Percentiles rank a stretch among this genome's conserved stretches.
Conservation (phyloP, 2,888 invertebrate species). For the Folsomia manolachei region DNA sequence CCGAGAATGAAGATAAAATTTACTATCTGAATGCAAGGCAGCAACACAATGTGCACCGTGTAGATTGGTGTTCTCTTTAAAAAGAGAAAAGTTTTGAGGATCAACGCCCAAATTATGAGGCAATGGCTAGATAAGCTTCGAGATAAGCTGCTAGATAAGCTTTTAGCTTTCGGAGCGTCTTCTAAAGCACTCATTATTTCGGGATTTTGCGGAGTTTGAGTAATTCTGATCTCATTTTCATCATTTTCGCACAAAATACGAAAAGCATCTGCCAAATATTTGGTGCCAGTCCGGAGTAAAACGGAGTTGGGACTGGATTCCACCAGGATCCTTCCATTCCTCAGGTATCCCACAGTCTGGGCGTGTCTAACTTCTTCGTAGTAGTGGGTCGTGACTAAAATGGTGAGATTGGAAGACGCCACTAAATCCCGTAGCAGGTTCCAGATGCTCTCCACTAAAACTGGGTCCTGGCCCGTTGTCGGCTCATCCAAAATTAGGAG, state of each 20-base stretch:
- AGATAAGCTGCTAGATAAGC: background rate
- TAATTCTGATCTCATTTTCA: background rate
- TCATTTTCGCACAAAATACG: background rate
- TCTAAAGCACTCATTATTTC: background rate
- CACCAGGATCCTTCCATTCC: background rate
- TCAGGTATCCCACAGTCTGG: slow-evolving; percentile 65
- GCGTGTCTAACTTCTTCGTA: slow-evolving; percentile 92
- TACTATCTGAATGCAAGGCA: slow-evolving; percentile 7
- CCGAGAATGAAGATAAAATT: slow-evolving; percentile 5
- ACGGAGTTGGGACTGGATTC: background rate
- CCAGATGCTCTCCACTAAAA: slow-evolving; percentile 69
- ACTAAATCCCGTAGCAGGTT: slow-evolving; percentile 86
- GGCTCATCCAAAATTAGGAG: slow-evolving; percentile 68
- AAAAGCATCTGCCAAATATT: background rate
- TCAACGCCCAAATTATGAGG: background rate
- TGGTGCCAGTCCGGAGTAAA: background rate
- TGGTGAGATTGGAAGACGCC: slow-evolving; percentile 84
- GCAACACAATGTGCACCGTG: background rate
- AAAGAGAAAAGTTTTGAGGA: background rate
- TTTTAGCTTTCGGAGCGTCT: background rate
- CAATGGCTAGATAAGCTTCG: background rate
- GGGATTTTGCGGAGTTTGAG: background rate
- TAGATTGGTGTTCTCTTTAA: background rate
- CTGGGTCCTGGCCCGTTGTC: slow-evolving; percentile 1
- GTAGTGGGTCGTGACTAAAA: slow-evolving; percentile 93